A percentile compares a stretch with the other conserved stretches of the same genome.
Evolutionary conservation across 2,113 vertebrate genomes (phyloP).

Genomic region (Salminus brasiliensis): DNA sequence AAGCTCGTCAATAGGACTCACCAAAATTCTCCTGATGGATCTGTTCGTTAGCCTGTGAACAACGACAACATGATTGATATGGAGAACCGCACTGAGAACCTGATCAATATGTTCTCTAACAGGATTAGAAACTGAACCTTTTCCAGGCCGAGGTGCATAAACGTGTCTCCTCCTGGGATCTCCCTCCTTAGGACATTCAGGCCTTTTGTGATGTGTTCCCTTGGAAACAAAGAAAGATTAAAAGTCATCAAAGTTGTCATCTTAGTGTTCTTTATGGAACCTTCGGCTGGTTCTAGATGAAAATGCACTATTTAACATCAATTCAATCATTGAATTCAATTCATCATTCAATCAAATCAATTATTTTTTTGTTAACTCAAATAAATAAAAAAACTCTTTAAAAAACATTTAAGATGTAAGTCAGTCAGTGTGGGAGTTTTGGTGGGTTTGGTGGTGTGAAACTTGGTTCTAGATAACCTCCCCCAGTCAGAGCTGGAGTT

Average conservation of each 20-base stretch:
- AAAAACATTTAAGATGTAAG: too few species aligned
- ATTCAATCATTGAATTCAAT: too few species aligned
- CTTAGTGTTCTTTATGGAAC: too few species aligned
- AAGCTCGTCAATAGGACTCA: slow-evolving; percentile 59
- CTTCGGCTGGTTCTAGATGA: too few species aligned
- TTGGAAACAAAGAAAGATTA: slow-evolving; percentile 60
- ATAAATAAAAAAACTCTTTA: too few species aligned
- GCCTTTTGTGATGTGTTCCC: slow-evolving; percentile 80
- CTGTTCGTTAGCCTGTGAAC: slow-evolving; percentile 87
- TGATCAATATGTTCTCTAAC: not conserved
- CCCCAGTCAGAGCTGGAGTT: too few species aligned
- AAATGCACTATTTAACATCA: too few species aligned
- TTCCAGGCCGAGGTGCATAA: slow-evolving; percentile 87
- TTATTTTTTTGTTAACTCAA: too few species aligned
- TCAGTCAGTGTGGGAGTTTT: too few species aligned
- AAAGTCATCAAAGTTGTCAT: not conserved
- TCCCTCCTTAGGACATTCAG: slow-evolving; percentile 77
- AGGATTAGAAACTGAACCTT: slow-evolving; percentile 61
- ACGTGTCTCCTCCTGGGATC: slow-evolving; percentile 83
- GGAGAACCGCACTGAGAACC: not conserved
- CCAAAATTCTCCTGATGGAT: slow-evolving; percentile 79
- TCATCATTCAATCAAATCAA: too few species aligned
- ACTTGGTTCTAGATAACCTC: too few species aligned
- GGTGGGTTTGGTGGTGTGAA: too few species aligned
- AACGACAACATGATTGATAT: slow-evolving; percentile 19